A percentile compares a stretch with the other conserved stretches of the same genome.
Conservation (phyloP, 2,113 vertebrate genomes). For the Scolopax mira region DNA sequence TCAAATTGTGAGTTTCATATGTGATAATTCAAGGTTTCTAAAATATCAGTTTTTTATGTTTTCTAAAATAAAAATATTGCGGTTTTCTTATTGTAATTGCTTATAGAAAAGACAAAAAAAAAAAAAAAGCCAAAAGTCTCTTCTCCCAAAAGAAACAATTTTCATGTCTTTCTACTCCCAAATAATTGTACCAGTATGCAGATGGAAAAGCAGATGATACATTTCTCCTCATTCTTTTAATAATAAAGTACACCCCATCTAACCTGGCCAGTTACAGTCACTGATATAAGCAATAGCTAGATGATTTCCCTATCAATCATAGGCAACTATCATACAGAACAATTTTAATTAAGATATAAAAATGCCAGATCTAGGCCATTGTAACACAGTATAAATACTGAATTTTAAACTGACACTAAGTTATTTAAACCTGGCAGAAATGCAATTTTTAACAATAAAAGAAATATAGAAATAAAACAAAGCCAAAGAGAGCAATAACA, state of each 20-base stretch:
- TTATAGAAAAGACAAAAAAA: neutral
- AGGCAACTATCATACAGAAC: neutral
- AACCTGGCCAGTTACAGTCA: neutral
- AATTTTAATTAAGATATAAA: neutral
- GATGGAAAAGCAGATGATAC: rapidly evolving
- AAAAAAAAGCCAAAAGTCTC: neutral
- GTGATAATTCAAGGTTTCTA: neutral
- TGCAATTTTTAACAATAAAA: neutral
- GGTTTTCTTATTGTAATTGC: neutral
- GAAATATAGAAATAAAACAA: neutral
- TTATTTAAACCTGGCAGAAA: neutral
- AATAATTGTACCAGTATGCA: neutral
- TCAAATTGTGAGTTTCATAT: neutral
- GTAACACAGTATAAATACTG: neutral
- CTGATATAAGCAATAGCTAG: neutral
- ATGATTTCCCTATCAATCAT: neutral
- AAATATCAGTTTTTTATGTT: neutral
- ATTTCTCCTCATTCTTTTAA: neutral
- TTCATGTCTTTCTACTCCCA: neutral
- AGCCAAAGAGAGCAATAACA: rapidly evolving
- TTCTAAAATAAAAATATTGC: neutral
- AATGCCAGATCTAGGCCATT: neutral
- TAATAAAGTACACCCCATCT: neutral
- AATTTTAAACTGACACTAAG: neutral
- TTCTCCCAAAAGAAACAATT: neutral